phyloP scores from a whole-genome alignment of 2,888 invertebrate genomes.

The Aporophyla nigra region DNA sequence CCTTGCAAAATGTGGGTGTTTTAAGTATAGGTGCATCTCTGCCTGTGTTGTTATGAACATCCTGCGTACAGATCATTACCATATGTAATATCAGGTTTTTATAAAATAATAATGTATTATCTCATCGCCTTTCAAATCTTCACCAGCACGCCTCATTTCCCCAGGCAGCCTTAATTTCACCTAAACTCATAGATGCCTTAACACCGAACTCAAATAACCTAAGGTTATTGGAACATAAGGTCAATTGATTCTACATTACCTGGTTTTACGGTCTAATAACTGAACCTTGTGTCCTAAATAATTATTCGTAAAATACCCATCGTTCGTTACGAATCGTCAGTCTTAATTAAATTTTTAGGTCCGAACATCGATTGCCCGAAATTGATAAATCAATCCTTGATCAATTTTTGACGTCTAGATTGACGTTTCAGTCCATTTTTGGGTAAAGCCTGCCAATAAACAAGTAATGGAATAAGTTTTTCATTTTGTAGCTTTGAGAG shows the following conservation, averaged over 20 bases:
- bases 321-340: slow-evolving; percentile 7
- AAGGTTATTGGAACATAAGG: slow-evolving; percentile 7
- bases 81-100: not conserved
- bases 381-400: not conserved
- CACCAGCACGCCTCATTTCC: not conserved
- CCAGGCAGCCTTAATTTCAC: not conserved
- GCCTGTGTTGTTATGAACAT: too few species aligned
- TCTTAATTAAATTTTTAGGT: not conserved
- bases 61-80: too few species aligned
- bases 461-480: not conserved
- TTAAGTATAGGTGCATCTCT: too few species aligned
- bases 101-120: not conserved
- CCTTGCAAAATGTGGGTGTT: too few species aligned
- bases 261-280: slow-evolving; percentile 25
- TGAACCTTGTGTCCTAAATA: slow-evolving; percentile 8
- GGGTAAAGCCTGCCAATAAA: not conserved
- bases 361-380: not conserved
- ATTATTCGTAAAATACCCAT: not conserved
- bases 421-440: not conserved
- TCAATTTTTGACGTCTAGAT: slow-evolving; percentile 1
- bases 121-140: not conserved
- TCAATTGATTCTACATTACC: slow-evolving; percentile 19
- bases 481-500: not conserved
- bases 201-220: slow-evolving; percentile 6
- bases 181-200: not conserved